Base-by-base conservation (phyloP, 2,888 invertebrate genomes). In the Agriopis aurantiaria region DNA sequence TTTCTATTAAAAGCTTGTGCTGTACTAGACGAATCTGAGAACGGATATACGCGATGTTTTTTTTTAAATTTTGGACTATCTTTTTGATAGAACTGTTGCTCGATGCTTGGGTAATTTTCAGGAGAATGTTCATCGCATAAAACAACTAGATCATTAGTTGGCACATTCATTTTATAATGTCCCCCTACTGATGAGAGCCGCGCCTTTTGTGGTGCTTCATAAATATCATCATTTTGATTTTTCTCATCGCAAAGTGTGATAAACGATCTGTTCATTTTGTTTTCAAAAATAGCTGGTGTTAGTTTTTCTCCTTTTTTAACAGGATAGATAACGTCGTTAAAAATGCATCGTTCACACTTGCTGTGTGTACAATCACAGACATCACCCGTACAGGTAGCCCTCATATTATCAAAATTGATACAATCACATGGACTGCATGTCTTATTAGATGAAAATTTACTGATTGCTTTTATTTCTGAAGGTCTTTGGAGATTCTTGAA, bases 361-460 rank as follows among this genome's bases (percentile, higher is more conserved):
- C 64, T 63, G 10, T 60, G 53, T 8, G 40, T 51, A 52, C 58
- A 59, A 48, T 61, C 17, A n/a, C 58, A 69, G 48, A 55, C 63
- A 49, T 65, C 65, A n/a, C 55, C 53, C 40, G 41, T 65, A 49
- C 64, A 70, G n/a, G 41, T 43, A 3, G 14, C 14, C 10, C 9
- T 9, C 14, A 11, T 40, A n/a, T 46, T 45, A 63, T 74, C 57
- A 48, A 76, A 78, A 43, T 77, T 69, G 14, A 52, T 52, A 66
- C 78, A 79, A 58, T 77, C 73, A 53, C 78, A 77, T 23, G 71
- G 69, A 12, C 58, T 57, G 49, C 51, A 17, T 5, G 23, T 40
- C 0, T 56, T 17, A 6, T 73, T 68, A 7, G 60, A 65, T 48
- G 55, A 53, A 59, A 64, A 61, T 60, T 60, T 60, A 46, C 64